A percentile compares a stretch with the other conserved stretches of the same genome.
These are phyloP conservation scores for Drosophila dunni DNA, from an alignment of 1,140 invertebrate species.

Conservation along the genomic window DNA sequence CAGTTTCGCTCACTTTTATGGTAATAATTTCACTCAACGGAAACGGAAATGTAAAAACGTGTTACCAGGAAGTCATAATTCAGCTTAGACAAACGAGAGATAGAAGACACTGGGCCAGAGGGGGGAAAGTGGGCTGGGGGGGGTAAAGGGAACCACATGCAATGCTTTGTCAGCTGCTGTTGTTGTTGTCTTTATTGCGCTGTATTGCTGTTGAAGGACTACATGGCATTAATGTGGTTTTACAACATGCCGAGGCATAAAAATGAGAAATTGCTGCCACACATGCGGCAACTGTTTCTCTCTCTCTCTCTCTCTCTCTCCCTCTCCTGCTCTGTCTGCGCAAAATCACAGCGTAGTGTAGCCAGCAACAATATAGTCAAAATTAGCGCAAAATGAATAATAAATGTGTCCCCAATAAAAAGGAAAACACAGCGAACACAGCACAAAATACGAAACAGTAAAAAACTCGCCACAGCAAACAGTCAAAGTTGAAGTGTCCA, in stretches of 20 bases:
- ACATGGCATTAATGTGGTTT: conserved; percentile 80
- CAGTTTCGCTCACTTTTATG: conserved; percentile 74
- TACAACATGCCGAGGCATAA: conserved; percentile 79
- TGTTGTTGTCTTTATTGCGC: conserved; percentile 26
- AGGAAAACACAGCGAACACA: conserved; percentile 29
- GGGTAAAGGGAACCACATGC: conserved; percentile 17
- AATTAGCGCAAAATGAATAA: conserved; percentile 83
- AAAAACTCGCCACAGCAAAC: conserved; percentile 10
- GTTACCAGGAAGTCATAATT: conserved; percentile 81
- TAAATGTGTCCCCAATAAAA: conserved; percentile 76
- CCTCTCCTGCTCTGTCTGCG: background rate
- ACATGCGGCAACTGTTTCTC: conserved; percentile 57
- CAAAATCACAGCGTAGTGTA: conserved; percentile 30
- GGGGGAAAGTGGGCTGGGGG: too few species aligned
- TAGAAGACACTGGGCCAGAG: conserved; percentile 18
- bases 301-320: background rate
- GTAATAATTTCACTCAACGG: conserved; percentile 78
- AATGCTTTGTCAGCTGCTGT: conserved; percentile 43
- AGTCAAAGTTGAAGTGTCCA: conserved; percentile 3
- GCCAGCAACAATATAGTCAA: conserved; percentile 72
- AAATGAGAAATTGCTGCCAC: conserved; percentile 81
- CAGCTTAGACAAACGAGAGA: conserved; percentile 77
- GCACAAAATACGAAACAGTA: background rate
- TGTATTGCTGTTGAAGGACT: conserved; percentile 60
- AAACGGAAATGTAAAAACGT: conserved; percentile 83